Conservation (phyloP, 2,113 vertebrate genomes). For the Oncorhynchus masou region DNA sequence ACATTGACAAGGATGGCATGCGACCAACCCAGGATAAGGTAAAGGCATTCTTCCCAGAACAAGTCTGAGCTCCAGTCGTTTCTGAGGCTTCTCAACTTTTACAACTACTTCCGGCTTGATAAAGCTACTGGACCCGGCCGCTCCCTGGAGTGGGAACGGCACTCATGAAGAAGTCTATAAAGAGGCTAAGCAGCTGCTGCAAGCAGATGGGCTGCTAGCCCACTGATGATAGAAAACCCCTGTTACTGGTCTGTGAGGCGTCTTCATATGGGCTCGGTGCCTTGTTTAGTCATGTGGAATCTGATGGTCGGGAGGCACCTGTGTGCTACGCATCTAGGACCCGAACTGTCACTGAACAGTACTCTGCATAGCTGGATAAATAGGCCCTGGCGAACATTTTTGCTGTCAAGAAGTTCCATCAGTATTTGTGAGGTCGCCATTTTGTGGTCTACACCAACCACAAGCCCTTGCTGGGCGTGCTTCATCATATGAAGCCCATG, state of each 20-base stretch:
- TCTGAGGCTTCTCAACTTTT: neutral
- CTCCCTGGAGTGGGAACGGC: neutral
- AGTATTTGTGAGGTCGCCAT: neutral
- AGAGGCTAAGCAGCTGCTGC: neutral
- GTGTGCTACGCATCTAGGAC: conserved; percentile 14
- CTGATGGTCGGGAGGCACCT: conserved; percentile 9
- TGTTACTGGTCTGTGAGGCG: conserved; percentile 8
- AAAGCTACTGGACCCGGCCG: conserved; percentile 11
- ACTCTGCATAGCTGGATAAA: conserved; percentile 21
- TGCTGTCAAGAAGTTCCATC: conserved; percentile 16
- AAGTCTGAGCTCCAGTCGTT: conserved; percentile 4
- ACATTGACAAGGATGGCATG: conserved; percentile 1
- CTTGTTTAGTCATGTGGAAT: neutral
- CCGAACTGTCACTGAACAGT: neutral
- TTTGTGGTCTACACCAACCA: conserved; percentile 5
- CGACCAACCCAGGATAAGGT: conserved; percentile 2
- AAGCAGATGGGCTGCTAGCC: conserved; percentile 1
- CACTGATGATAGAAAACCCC: conserved; percentile 11
- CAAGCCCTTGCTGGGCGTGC: no score
- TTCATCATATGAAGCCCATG: no score
- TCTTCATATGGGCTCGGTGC: neutral
- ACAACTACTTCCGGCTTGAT: conserved; percentile 9
- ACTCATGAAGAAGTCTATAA: neutral
- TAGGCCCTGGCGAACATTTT: neutral
- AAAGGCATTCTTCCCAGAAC: neutral